Base-by-base conservation (phyloP, 2,888 invertebrate species). In the Heterodera filipjevi region DNA sequence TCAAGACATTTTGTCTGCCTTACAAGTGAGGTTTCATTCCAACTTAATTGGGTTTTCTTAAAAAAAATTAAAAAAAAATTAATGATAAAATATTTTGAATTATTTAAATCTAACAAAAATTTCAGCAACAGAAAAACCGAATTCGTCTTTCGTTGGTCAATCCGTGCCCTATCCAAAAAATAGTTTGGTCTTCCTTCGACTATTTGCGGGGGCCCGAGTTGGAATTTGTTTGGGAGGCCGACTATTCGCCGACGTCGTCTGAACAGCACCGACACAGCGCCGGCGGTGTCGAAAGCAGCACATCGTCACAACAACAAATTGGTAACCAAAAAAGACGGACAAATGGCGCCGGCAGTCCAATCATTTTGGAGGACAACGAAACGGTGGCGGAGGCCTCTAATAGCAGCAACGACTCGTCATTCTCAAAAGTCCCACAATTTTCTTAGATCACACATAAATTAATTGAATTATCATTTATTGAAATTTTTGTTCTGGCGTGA, bases 121-220 rank as follows among this genome's bases (percentile, higher is more conserved):
- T 84, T 81, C 44, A 84, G 84, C 44, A 77, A 19, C 73, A 77
- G 32, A 66, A 79, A 53, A 84, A 79, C 14, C 66, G 73, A n/a
- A 68, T 82, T 33, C 33, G 59, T 32, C 35, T 82, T 35, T 64
- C 78, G 10, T 66, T 82, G 30, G 59, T 66, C 10, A 75, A 82
- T 80, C 73, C 46, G 19, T 82, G 80, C 10, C 82, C 82, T 2
- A 84, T 87, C 27, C 82, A 79, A 59, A 87, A 87, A 75, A 85
- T 87, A 16, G 82, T 87, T 22, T 87, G 86, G 87, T 86, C 86
- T 12, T 84, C 86, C 22, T 87, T 87, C 75, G 86, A 86, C 76
- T 87, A 85, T 72, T 87, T 87, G 86, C 82, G 84, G 8, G 87
- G 87, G 1, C 86, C 87, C 1, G 86, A 86, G 68, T 79, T 87